Evolutionary conservation across 35 echinoderm and acorn worm species (phyloP), one percentile per base, ranked within the genome.

Genomic region (Diadema setosum): DNA sequence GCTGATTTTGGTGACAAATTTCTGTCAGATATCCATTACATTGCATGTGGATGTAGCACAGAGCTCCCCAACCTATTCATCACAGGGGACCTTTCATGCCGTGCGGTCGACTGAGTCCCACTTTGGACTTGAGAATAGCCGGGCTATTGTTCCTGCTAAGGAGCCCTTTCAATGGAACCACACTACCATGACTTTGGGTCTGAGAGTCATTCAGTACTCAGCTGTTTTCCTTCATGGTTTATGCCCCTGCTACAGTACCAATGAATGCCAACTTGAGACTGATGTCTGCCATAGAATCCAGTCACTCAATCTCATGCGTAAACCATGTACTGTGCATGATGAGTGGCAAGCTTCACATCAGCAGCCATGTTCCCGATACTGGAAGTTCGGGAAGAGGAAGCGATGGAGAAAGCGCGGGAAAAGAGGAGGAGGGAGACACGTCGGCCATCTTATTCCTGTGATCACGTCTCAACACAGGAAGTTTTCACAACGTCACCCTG

Each of bases 151-250:
- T 52, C 48, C n/a, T 9, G 48, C 48, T 11, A 11, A 11, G 48
- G 48, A 52, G n/a, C n/a, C 48, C 9, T 52, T 52, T 52, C 9
- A 52, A 11, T 52, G 48, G 9, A 52, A 11, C n/a, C 75, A 81
- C 75, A 81, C 75, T 9, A 39, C 75, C 29, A 81, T 81, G 75
- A 24, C 75, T 34, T 39, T 25, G 23, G 39, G 75, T 34, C 75
- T n/a, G n/a, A n/a, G n/a, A n/a, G n/a, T 15, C 39, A 81, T 81
- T 81, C 75, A 81, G 29, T 81, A 81, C 75, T 42, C 39, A 81
- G 35, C 75, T 8, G 29, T 15, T 18, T 81, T 36, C 44, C 75
- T 81, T 18, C 21, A 81, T 42, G 35, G 75, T 12, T 39, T 81
- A 39, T 81, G 75, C 24, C 75, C 75, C 7, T 25, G 11, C 75